Percentiles rank a stretch among this genome's conserved stretches.
Conservation (phyloP, 2,113 vertebrate species). For the Paratilapia polleni region DNA sequence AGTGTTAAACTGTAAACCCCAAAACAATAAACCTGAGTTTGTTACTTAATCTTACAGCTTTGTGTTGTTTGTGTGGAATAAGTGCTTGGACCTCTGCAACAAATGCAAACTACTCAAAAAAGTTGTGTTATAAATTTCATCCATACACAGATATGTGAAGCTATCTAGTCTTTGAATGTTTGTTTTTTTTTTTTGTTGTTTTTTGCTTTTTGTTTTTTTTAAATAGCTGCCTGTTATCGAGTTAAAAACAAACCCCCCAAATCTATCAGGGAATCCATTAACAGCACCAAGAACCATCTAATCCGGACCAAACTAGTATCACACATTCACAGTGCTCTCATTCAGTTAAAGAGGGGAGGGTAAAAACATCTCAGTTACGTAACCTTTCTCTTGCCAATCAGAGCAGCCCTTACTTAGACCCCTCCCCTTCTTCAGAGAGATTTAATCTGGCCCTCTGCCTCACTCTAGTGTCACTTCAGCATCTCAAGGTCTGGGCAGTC, state of each 20-base stretch:
- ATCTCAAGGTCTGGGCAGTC: conserved; percentile 61
- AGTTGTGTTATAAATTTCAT: background rate
- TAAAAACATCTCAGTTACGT: conserved; percentile 50
- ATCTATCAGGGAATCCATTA: background rate
- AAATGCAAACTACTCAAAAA: background rate
- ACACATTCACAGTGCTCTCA: conserved; percentile 50
- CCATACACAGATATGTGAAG: background rate
- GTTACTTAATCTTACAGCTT: background rate
- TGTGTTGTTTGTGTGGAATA: background rate
- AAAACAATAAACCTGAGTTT: conserved; percentile 52
- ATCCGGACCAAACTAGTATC: conserved; percentile 52
- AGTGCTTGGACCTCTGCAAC: background rate
- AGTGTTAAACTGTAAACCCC: conserved; percentile 29
- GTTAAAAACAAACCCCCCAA: background rate
- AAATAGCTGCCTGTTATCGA: background rate
- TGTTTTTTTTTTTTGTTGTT: background rate
- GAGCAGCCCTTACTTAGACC: conserved; percentile 21
- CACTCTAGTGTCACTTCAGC: conserved; percentile 44
- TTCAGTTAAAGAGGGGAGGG: conserved; percentile 45
- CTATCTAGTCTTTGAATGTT: background rate
- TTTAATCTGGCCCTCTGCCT: conserved; percentile 51
- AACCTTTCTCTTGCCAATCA: conserved; percentile 68
- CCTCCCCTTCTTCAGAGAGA: conserved; percentile 57
- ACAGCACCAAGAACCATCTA: background rate
- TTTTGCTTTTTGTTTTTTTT: too few relatives aligned